Conservation (phyloP, 2,888 invertebrate species). For the Hetaerina titia region DNA sequence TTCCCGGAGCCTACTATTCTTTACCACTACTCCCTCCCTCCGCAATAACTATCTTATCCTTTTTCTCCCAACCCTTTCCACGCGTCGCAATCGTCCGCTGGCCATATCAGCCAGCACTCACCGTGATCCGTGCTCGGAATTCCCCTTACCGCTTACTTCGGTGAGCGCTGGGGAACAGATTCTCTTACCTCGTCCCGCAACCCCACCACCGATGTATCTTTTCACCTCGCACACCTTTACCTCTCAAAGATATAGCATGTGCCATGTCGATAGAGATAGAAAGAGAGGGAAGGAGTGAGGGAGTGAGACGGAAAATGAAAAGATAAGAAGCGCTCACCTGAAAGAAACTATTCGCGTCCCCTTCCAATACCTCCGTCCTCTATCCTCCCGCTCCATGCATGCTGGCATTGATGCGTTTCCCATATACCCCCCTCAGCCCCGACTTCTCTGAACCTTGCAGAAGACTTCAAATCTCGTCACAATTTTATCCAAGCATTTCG, state of each 20-base stretch:
- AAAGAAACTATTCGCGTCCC: neutral
- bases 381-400: neutral
- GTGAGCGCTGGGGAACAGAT: neutral
- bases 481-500: neutral
- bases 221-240: neutral
- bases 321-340: neutral
- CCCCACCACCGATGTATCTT: neutral
- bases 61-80: neutral
- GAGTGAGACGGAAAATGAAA: neutral
- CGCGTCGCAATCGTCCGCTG: slow-evolving; percentile 24
- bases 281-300: neutral
- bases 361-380: too few relatives aligned
- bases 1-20: neutral
- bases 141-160: slow-evolving; percentile 9
- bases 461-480: neutral
- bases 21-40: neutral
- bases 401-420: neutral
- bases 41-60: neutral
- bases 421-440: neutral
- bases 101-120: slow-evolving; percentile 57
- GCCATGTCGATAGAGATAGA: neutral
- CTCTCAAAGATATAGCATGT: neutral
- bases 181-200: neutral
- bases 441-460: neutral
- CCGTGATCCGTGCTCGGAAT: slow-evolving; percentile 57